Percentiles rank a stretch among this genome's conserved stretches.
These are phyloP conservation scores for Tetragonula carbonaria DNA, from an alignment of 2,888 invertebrate species.

Conservation along the genomic window DNA sequence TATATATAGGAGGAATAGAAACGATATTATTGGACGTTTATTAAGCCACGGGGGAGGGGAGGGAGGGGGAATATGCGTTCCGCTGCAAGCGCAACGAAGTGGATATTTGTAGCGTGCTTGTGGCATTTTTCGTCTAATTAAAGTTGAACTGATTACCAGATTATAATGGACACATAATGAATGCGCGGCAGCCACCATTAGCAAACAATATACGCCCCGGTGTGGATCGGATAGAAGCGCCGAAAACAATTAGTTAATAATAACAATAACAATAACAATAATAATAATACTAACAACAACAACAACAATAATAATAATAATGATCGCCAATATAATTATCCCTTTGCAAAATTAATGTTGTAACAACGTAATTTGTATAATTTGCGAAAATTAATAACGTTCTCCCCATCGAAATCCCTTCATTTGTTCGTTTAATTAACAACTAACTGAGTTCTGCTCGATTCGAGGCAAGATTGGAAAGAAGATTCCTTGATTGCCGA, in stretches of 20 bases:
- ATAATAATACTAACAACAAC: slow-evolving; percentile 16
- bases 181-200: slow-evolving; percentile 37
- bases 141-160: slow-evolving; percentile 51
- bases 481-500: not conserved
- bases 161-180: slow-evolving; percentile 52
- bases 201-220: slow-evolving; percentile 35
- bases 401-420: not conserved
- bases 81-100: not conserved
- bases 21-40: no score
- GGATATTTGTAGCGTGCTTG: slow-evolving; percentile 13
- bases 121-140: slow-evolving; percentile 33
- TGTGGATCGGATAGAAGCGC: slow-evolving; percentile 24
- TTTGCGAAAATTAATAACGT: slow-evolving; percentile 17
- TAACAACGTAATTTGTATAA: slow-evolving; percentile 12
- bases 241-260: slow-evolving; percentile 46
- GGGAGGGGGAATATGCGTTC: no score
- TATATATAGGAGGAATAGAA: not conserved
- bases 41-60: not conserved
- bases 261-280: slow-evolving; percentile 3
- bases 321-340: slow-evolving; percentile 30
- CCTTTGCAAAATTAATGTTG: slow-evolving; percentile 16
- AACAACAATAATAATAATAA: slow-evolving; percentile 22
- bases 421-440: slow-evolving; percentile 2
- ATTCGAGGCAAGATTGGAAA: not conserved
- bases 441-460: not conserved